Evolutionary conservation across 2,113 vertebrate species (phyloP).

Genomic region (Neopipo cinnamomea): DNA sequence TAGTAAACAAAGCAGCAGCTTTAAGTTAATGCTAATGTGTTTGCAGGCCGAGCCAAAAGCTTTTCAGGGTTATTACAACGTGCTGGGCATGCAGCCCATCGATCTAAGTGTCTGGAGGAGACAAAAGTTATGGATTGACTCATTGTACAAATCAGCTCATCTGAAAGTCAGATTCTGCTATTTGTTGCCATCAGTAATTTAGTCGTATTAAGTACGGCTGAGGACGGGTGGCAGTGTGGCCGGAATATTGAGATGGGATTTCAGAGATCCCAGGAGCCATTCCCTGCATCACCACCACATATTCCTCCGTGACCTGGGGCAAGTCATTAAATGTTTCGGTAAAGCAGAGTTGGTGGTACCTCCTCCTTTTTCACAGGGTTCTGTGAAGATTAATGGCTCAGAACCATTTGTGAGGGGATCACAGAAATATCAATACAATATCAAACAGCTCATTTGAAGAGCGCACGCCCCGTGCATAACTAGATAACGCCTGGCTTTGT

Average conservation of each 20-base stretch:
- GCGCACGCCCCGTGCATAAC: rapidly evolving
- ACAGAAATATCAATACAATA: neutral
- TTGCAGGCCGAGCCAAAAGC: slow-evolving; percentile 64
- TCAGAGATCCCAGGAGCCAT: neutral
- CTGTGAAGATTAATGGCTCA: neutral
- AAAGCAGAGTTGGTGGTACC: neutral
- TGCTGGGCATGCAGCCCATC: slow-evolving; percentile 67
- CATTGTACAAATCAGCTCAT: slow-evolving; percentile 48
- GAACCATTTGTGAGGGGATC: neutral
- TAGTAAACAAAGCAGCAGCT: slow-evolving; percentile 72
- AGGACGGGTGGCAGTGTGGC: neutral
- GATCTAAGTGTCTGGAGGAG: slow-evolving; percentile 67
- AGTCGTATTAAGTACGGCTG: slow-evolving; percentile 21
- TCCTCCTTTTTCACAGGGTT: neutral
- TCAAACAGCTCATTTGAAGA: neutral
- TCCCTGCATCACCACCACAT: neutral
- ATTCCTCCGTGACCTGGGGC: neutral
- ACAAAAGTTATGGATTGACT: slow-evolving; percentile 68
- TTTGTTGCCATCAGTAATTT: slow-evolving; percentile 41
- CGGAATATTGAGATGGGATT: neutral
- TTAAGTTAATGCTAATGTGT: slow-evolving; percentile 75
- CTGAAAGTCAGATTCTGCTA: slow-evolving; percentile 52
- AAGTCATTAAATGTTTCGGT: neutral
- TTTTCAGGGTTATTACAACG: slow-evolving; percentile 70
- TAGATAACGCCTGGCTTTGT: neutral